Evolutionary conservation across 2,797 vertebrate genomes (phyloP).

Genomic region (Pagetopsis macropterus): DNA sequence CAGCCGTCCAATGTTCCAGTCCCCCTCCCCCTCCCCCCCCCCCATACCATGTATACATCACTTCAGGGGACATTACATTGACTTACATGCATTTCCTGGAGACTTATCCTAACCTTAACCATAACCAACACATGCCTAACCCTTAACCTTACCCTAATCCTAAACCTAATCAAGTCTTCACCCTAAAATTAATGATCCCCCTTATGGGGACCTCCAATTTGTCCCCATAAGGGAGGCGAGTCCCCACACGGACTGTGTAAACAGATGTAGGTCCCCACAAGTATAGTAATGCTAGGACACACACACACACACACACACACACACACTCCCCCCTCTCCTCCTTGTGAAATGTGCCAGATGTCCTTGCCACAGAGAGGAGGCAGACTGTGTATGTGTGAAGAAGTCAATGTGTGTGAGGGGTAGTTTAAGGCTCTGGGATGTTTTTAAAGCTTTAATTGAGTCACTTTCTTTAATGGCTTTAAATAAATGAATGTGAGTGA

Average conservation of each 20-base stretch:
- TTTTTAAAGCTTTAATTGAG: conserved; percentile 54
- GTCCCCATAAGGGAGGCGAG: no score
- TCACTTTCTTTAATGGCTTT: conserved; percentile 42
- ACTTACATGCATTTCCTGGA: no score
- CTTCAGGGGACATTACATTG: no score
- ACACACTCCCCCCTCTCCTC: conserved; percentile 35
- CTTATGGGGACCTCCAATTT: no score
- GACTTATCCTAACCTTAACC: no score
- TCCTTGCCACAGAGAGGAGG: conserved; percentile 69
- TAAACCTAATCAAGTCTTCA: no score
- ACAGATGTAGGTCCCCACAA: no score
- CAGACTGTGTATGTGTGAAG: conserved; percentile 45
- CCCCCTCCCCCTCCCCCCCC: conserved; percentile 39
- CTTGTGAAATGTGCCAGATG: conserved; percentile 80
- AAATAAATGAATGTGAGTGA: conserved; percentile 42
- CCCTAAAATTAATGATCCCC: no score
- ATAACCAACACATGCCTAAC: no score
- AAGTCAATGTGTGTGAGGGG: conserved; percentile 36
- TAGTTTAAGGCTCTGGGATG: conserved; percentile 28
- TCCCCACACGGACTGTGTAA: no score
- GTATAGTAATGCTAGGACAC: no score
- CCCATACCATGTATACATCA: not conserved
- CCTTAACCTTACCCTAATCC: no score
- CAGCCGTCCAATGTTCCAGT: conserved; percentile 49
- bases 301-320: conserved; percentile 24